These are phyloP conservation scores for Drosophila malerkotliana DNA, from an alignment of 1,140 invertebrate species.

Conservation along the genomic window DNA sequence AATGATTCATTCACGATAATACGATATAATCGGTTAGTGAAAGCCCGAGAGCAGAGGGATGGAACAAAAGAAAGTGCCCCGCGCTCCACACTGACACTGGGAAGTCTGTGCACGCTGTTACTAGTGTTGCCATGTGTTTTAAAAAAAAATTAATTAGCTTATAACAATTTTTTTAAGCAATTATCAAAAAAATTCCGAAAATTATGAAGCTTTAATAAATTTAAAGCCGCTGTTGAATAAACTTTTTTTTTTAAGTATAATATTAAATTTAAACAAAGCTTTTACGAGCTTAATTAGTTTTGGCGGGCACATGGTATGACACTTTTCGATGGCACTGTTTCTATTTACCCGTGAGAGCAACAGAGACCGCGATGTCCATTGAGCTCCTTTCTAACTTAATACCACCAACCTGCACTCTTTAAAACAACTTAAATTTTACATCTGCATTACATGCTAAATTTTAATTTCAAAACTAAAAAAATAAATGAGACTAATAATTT, in stretches of 20 bases:
- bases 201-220: too few relatives aligned
- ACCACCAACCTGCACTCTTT: neutral
- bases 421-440: neutral
- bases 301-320: neutral
- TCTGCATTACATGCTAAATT: neutral
- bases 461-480: neutral
- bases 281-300: neutral
- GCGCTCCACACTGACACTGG: constrained; percentile 36
- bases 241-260: too few relatives aligned
- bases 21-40: too few relatives aligned
- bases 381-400: neutral
- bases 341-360: neutral
- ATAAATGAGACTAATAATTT: neutral
- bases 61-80: constrained; percentile 65
- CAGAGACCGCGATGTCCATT: neutral
- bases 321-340: constrained; percentile 16
- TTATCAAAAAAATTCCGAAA: too few relatives aligned
- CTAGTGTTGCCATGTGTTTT: too few relatives aligned
- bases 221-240: too few relatives aligned
- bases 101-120: constrained; percentile 19
- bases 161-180: too few relatives aligned
- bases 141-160: too few relatives aligned
- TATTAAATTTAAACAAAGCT: too few relatives aligned
- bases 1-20: too few relatives aligned
- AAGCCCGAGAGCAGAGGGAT: neutral